phyloP scores from a whole-genome alignment of 2,113 vertebrate genomes.

The Brachirus orientalis region DNA sequence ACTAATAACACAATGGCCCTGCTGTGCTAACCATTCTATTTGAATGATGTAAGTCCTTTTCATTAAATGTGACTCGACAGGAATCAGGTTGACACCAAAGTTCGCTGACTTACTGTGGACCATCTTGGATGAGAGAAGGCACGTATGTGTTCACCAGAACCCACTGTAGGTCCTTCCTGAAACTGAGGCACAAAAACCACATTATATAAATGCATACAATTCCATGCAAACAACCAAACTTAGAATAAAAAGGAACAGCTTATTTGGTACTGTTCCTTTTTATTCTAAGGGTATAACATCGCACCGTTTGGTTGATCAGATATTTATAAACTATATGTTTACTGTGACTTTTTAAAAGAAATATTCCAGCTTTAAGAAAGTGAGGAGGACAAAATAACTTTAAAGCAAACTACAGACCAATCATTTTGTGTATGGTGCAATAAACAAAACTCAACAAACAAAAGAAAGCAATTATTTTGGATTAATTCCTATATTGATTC shows the following conservation, averaged over 20 bases:
- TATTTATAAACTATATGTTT: not conserved
- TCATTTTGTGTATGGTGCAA: no score
- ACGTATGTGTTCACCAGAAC: slow-evolving; percentile 87
- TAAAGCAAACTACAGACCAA: no score
- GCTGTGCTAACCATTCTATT: not conserved
- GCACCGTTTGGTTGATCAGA: not conserved
- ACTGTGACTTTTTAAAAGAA: not conserved
- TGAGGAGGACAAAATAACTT: no score
- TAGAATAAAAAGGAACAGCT: not conserved
- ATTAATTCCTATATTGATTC: no score
- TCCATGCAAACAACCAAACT: no score
- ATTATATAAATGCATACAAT: not conserved
- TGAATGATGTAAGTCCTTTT: not conserved
- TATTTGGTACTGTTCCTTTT: not conserved
- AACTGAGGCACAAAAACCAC: slow-evolving; percentile 74
- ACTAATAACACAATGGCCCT: not conserved
- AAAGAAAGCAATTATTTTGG: no score
- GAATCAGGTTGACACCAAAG: not conserved
- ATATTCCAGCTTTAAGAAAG: no score
- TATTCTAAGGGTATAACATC: no score
- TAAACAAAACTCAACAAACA: no score
- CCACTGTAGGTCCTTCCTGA: slow-evolving; percentile 87
- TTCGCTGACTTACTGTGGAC: slow-evolving; percentile 87
- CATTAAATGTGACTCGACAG: not conserved
- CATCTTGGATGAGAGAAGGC: slow-evolving; percentile 91